Evolutionary conservation across 2,797 vertebrate species (phyloP).

Genomic region (Selene dorsalis): DNA sequence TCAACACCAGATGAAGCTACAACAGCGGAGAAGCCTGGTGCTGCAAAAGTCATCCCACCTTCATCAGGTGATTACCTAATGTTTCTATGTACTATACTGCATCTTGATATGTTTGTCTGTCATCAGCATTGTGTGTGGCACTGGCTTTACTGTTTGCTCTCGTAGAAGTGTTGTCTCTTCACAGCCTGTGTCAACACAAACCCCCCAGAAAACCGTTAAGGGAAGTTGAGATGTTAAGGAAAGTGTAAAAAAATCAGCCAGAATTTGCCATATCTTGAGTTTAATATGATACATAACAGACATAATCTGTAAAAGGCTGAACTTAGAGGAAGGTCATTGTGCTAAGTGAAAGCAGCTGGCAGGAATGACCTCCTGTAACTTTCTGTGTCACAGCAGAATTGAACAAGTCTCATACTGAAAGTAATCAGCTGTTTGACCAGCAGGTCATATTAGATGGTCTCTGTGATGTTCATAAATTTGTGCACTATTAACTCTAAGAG

Average conservation of each 20-base stretch:
- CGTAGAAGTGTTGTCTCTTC: background rate
- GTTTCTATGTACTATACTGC: background rate
- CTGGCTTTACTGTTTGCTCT: background rate
- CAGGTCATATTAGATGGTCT: background rate
- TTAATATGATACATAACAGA: too few relatives aligned
- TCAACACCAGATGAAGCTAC: conserved; percentile 54
- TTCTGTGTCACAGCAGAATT: background rate
- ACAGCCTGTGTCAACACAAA: background rate
- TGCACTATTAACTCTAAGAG: background rate
- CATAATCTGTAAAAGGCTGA: background rate
- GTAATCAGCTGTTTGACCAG: background rate
- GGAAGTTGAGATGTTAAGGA: background rate
- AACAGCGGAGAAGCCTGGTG: conserved; percentile 57
- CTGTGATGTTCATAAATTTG: background rate
- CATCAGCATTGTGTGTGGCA: background rate
- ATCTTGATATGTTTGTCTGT: background rate
- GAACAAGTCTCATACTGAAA: background rate
- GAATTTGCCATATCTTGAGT: too few relatives aligned
- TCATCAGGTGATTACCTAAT: conserved; percentile 63
- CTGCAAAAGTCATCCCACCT: conserved; percentile 46
- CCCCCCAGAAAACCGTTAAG: background rate
- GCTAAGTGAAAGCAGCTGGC: background rate
- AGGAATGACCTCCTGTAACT: background rate
- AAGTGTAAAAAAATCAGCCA: too few relatives aligned
- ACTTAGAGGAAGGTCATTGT: background rate